Evolutionary conservation across 2,113 vertebrate species (phyloP), one percentile per base, ranked within the genome.

Genomic region (Pelecanoides urinatrix): DNA sequence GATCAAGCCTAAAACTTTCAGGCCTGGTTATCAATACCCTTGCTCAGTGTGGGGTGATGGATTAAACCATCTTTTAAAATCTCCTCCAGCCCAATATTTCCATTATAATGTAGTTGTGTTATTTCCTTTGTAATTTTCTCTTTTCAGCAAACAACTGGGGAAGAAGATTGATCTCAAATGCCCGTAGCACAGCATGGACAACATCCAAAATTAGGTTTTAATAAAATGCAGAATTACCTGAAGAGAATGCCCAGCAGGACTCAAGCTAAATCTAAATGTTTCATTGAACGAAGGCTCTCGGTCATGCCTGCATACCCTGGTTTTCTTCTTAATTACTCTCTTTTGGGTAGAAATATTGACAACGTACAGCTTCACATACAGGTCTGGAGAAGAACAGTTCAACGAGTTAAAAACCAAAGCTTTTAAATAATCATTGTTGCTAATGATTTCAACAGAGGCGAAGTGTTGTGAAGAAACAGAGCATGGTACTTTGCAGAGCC

Each of bases 261-360:
- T 99, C 83, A 99, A 98, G 62, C 98, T 99, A 97, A 99, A 99
- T 94, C 99, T 98, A 97, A 99, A 99, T 1, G 99, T 99, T 98
- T 99, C 99, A n/a, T 99, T 99, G 96, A 99, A 99, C 0, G 99
- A 99, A 74, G 99, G 99, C 73, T 99, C 99, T 95, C 99, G 97
- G 97, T 99, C 99, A 84, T 99, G 99, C 67, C 99, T 98, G 95
- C 99, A 99, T 56, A 99, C 99, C 97, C 99, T 98, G n/a, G 99
- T 99, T 98, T 99, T 99, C 98, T 99, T 99, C 98, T 99, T 99
- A 90, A 99, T 99, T 92, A 99, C 99, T 96, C 99, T 98, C 97
- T 99, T 99, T 91, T 99, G 99, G 19, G 99, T 99, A 82, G 99
- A 99, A 78, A 99, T 98, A 83, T 99, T 99, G 87, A 99, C 99